These are phyloP conservation scores for Microtus richardsoni DNA, from an alignment of 2,113 vertebrate genomes.

Conservation along the genomic window DNA sequence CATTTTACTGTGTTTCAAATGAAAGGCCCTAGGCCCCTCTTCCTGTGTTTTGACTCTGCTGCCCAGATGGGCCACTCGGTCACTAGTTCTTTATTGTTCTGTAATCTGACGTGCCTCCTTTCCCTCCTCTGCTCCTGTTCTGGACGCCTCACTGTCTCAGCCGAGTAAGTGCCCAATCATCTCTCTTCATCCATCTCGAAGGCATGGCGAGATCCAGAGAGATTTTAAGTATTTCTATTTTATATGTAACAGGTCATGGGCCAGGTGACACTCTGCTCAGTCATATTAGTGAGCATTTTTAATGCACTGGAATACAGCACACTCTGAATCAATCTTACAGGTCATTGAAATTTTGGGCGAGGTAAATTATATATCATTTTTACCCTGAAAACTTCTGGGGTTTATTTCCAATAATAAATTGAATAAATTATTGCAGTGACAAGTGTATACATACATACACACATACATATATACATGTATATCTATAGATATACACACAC, in stretches of 20 bases:
- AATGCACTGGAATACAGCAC: not conserved
- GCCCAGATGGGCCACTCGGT: not conserved
- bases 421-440: not conserved
- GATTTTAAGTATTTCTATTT: not conserved
- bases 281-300: slow-evolving; percentile 21
- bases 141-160: not conserved
- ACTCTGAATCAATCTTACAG: not conserved
- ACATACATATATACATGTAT: too few relatives aligned
- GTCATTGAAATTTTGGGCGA: slow-evolving; percentile 28
- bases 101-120: not conserved
- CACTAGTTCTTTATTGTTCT: not conserved
- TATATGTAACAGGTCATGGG: not conserved
- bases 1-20: not conserved
- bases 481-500: too few relatives aligned
- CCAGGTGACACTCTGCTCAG: not conserved
- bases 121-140: slow-evolving; percentile 29
- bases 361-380: not conserved
- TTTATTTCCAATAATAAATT: slow-evolving; percentile 17
- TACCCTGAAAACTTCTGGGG: not conserved
- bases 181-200: not conserved
- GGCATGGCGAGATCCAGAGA: slow-evolving; percentile 27
- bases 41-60: not conserved
- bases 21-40: not conserved
- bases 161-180: not conserved
- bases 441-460: not conserved